phyloP scores from a whole-genome alignment of 1,140 invertebrate species.

The Anthonomus grandis region DNA sequence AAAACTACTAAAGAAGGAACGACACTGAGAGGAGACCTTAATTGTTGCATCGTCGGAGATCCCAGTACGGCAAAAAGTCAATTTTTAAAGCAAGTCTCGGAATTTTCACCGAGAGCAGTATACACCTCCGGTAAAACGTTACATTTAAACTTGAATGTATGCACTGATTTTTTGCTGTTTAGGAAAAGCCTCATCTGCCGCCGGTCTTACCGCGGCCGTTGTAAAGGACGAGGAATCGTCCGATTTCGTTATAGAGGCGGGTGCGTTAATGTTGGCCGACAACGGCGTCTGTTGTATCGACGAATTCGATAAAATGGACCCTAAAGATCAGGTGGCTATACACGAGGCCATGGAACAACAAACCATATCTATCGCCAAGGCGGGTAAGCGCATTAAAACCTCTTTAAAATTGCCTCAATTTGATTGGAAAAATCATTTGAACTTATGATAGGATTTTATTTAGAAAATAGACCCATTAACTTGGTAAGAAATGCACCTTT shows the following conservation, averaged over 20 bases:
- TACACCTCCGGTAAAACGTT: conserved; percentile 93
- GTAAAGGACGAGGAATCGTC: conserved; percentile 96
- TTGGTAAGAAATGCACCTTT: too few species aligned
- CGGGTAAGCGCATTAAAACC: conserved; percentile 71
- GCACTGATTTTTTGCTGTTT: not conserved
- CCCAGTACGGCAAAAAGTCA: conserved; percentile 99
- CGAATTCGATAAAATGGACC: conserved; percentile 99
- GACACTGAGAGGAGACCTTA: conserved; percentile 91
- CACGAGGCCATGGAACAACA: conserved; percentile 99
- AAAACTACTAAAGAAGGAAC: conserved; percentile 92
- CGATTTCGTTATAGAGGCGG: conserved; percentile 99
- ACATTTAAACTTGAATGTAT: not conserved
- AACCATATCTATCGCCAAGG: conserved; percentile 98
- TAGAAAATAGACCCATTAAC: too few species aligned
- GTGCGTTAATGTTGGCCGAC: conserved; percentile 98
- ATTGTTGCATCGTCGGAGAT: conserved; percentile 97
- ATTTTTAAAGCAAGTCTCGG: conserved; percentile 90
- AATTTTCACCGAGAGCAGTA: conserved; percentile 92
- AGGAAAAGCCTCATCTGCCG: conserved; percentile 90
- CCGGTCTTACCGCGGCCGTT: conserved; percentile 97
- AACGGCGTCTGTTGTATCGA: conserved; percentile 99
- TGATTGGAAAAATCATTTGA: too few species aligned
- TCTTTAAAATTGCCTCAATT: too few species aligned
- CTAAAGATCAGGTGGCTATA: conserved; percentile 95
- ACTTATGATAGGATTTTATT: too few species aligned